phyloP scores from a whole-genome alignment of 2,888 invertebrate species.

The Meteorus colon region DNA sequence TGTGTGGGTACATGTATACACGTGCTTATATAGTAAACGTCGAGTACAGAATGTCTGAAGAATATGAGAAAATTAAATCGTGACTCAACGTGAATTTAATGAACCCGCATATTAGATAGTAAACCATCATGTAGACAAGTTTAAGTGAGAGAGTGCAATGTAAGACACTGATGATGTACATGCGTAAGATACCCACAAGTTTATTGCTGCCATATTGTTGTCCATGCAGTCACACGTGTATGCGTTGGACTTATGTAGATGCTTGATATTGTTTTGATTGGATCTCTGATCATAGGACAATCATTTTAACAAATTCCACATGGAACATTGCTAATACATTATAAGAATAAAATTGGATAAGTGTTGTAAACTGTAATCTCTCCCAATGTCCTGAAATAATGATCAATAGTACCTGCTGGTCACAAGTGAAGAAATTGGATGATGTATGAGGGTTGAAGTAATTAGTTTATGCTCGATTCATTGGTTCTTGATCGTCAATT shows the following conservation, averaged over 20 bases:
- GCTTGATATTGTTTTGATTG: conserved; percentile 57
- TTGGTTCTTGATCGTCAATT: too few species aligned
- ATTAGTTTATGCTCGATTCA: too few species aligned
- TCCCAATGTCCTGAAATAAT: too few species aligned
- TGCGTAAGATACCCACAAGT: not conserved
- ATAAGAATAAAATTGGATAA: not conserved
- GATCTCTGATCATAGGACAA: not conserved
- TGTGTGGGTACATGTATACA: not conserved
- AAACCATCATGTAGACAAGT: conserved; percentile 42
- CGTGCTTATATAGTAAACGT: not conserved
- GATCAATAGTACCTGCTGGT: too few species aligned
- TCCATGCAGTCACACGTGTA: conserved; percentile 53
- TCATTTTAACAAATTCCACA: too few species aligned
- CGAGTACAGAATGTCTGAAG: not conserved
- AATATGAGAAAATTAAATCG: conserved; percentile 38
- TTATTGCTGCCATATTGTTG: conserved; percentile 53
- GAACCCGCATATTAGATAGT: conserved; percentile 40
- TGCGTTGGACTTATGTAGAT: conserved; percentile 9
- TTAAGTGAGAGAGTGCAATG: conserved; percentile 25
- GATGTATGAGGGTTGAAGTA: too few species aligned
- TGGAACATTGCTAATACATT: not conserved
- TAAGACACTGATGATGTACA: not conserved
- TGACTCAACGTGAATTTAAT: conserved; percentile 37
- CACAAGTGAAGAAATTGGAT: too few species aligned
- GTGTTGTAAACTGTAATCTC: too few species aligned